Percentiles rank a stretch among this genome's conserved stretches.
Evolutionary conservation across 2,113 vertebrate genomes (phyloP).

Genomic region (Corythornis cristatus): DNA sequence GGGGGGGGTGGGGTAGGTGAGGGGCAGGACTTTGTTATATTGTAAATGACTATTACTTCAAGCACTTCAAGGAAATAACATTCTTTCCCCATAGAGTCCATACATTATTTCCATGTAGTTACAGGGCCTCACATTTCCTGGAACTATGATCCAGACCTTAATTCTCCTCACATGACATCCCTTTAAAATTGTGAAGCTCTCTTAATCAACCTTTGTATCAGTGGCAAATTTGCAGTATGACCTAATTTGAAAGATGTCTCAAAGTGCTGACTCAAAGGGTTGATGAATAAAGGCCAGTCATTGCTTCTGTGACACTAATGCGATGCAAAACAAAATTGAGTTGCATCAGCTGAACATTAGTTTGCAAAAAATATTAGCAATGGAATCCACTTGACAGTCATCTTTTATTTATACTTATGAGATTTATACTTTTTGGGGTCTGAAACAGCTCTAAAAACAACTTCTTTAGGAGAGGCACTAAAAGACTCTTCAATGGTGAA

Average conservation of each 20-base stretch:
- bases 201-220: conserved; percentile 85
- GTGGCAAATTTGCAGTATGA: conserved; percentile 79
- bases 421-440: conserved; percentile 63
- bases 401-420: conserved; percentile 76
- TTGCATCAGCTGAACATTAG: conserved; percentile 80
- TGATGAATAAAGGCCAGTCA: conserved; percentile 79
- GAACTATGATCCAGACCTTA: conserved; percentile 78
- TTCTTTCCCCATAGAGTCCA: conserved; percentile 55
- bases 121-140: conserved; percentile 73
- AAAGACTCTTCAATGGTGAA: conserved; percentile 46
- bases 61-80: conserved; percentile 66
- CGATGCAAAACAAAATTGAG: conserved; percentile 79
- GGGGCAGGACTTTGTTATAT: conserved; percentile 69
- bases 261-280: conserved; percentile 83
- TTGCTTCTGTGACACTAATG: conserved; percentile 76
- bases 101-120: conserved; percentile 75
- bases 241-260: conserved; percentile 82
- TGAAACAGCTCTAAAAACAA: conserved; percentile 17
- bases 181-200: conserved; percentile 77
- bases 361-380: conserved; percentile 80
- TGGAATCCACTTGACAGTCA: conserved; percentile 72
- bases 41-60: conserved; percentile 75
- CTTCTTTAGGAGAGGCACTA: conserved; percentile 37
- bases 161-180: conserved; percentile 74
- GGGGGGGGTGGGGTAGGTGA: no score